Conservation (phyloP, 1,140 invertebrate species). For the Venustaconcha ellipsiformis region DNA sequence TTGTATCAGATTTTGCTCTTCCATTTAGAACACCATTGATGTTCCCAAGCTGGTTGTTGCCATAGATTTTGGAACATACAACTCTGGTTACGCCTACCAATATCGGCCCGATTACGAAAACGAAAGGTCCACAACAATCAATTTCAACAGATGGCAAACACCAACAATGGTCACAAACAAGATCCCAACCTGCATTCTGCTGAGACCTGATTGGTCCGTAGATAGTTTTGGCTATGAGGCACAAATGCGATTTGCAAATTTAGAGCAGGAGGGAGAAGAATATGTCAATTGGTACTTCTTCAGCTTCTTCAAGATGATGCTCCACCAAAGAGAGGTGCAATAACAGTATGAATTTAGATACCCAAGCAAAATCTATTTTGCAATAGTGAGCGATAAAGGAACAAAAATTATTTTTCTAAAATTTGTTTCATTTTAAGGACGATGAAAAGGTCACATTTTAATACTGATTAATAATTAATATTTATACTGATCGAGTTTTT, state of each 20-base stretch:
- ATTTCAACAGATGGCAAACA: slow-evolving; percentile 9
- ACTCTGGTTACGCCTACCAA: slow-evolving; percentile 24
- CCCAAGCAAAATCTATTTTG: no score
- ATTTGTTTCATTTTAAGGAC: no score
- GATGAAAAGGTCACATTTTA: no score
- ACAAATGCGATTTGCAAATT: slow-evolving; percentile 6
- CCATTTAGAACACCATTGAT: no score
- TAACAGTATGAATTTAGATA: background rate
- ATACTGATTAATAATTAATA: no score
- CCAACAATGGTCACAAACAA: slow-evolving; percentile 16
- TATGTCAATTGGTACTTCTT: slow-evolving; percentile 20
- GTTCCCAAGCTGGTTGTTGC: slow-evolving; percentile 15
- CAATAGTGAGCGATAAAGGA: no score
- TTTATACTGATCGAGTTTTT: no score
- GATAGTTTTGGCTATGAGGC: slow-evolving; percentile 23
- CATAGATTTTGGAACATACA: slow-evolving; percentile 25
- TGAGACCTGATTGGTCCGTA: slow-evolving; percentile 9
- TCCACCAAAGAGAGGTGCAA: slow-evolving; percentile 17
- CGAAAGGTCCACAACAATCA: slow-evolving; percentile 8
- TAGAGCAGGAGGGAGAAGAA: slow-evolving; percentile 6
- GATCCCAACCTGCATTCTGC: slow-evolving; percentile 15
- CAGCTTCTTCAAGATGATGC: slow-evolving; percentile 27
- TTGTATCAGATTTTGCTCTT: no score
- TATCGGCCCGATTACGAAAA: slow-evolving; percentile 10
- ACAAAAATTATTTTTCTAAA: no score